Evolutionary conservation across 2,113 vertebrate species (phyloP), one percentile per base, ranked within the genome.

Genomic region (Loxodonta africana): DNA sequence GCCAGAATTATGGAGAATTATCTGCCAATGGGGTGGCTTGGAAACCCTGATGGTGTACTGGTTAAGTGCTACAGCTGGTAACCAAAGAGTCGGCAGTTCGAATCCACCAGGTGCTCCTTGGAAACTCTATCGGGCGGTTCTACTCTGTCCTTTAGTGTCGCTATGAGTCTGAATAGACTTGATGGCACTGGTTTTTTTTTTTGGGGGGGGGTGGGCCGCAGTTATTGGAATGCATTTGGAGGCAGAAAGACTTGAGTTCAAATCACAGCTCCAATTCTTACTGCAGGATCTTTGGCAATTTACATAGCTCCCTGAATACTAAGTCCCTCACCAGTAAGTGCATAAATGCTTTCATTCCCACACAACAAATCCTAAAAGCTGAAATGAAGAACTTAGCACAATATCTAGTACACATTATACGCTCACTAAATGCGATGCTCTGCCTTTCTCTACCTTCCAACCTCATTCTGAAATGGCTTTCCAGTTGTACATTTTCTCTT

Each of bases 391-490:
- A 93, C 3, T 88, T 67, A 91, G 21, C 23, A 33, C 2, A n/a
- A 37, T 30, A 15, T 5, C 17, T 48, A n/a, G 5, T 25, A 44
- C 60, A 14, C 88, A 84, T 73, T 65, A 78, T 30, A 88, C 88
- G 8, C 20, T 76, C 21, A 48, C 33, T 92, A 51, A 95, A 51
- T 96, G 41, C 94, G 88, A 93, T 90, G 46, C 76, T 26, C 21
- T 80, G 14, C 0, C 11, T 84, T 95, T 37, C 46, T 80, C 17
- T 63, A 76, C 74, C 71, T 95, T 57, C 30, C 41, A 76, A 86
- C 86, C 33, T 86, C n/a, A 83, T 6, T 62, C 46, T 41, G 62
- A 78, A 28, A 80, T 17, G 17, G 82, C 25, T 65, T 33, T 83
- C 86, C 65, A 78, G 33, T 57, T 71, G 12, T 44, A 57, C 2